phyloP scores from a whole-genome alignment of 2,888 invertebrate genomes.

The Agriopis aurantiaria region DNA sequence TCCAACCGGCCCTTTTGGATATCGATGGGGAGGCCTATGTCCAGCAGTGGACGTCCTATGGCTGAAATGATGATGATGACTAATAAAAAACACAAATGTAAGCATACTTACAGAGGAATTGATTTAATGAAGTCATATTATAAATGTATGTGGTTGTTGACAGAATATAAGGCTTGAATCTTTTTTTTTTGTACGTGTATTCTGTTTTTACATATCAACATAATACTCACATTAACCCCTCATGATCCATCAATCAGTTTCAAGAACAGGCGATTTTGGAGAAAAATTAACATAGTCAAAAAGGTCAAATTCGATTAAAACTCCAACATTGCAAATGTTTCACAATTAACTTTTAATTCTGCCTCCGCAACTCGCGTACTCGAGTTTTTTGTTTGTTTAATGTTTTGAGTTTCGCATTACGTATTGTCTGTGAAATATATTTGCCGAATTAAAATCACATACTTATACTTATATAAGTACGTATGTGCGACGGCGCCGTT shows the following conservation, averaged over 20 bases:
- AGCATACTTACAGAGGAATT: too few species aligned
- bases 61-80: too few species aligned
- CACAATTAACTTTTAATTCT: constrained; percentile 32
- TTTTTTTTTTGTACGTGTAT: neutral
- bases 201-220: neutral
- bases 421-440: constrained; percentile 3
- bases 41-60: too few species aligned
- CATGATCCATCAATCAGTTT: constrained; percentile 6
- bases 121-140: too few species aligned
- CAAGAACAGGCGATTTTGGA: constrained; percentile 19
- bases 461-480: neutral
- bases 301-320: constrained; percentile 37
- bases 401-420: constrained; percentile 15
- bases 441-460: constrained; percentile 4
- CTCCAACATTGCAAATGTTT: constrained; percentile 36
- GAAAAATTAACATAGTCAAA: constrained; percentile 29
- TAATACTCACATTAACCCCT: neutral
- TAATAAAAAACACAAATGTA: too few species aligned
- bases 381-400: constrained; percentile 14
- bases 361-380: constrained; percentile 1
- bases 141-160: too few species aligned
- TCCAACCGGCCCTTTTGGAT: too few species aligned
- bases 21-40: too few species aligned
- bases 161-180: too few species aligned
- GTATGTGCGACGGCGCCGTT: neutral